These are phyloP conservation scores for Glyphotaelius pellucidus DNA, from an alignment of 2,888 invertebrate genomes.

Conservation along the genomic window DNA sequence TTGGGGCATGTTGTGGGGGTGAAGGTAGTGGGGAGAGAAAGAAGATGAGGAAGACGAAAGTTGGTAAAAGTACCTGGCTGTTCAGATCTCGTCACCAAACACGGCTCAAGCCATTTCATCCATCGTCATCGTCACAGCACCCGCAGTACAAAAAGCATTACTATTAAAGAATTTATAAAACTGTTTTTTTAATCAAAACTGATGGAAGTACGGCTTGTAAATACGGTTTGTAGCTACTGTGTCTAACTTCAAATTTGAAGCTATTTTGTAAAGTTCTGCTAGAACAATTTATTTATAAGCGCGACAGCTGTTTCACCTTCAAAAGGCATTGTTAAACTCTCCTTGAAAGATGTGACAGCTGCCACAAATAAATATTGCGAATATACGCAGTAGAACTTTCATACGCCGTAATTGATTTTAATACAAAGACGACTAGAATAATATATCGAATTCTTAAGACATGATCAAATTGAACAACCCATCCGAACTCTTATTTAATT, in stretches of 20 bases:
- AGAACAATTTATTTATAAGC: not conserved
- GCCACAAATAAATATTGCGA: not conserved
- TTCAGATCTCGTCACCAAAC: too few relatives aligned
- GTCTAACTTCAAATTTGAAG: not conserved
- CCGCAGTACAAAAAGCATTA: too few relatives aligned
- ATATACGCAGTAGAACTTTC: not conserved
- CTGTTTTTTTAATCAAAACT: too few relatives aligned
- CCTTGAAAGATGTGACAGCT: not conserved
- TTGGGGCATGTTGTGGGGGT: too few relatives aligned
- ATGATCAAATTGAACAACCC: not conserved
- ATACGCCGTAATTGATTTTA: not conserved
- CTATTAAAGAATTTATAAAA: too few relatives aligned
- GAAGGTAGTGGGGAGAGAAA: too few relatives aligned
- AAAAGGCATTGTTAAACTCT: not conserved
- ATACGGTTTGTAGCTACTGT: too few relatives aligned
- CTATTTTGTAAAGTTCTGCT: not conserved
- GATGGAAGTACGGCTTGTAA: too few relatives aligned
- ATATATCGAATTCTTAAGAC: not conserved
- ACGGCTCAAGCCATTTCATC: too few relatives aligned
- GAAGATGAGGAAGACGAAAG: too few relatives aligned
- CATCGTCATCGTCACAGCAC: too few relatives aligned
- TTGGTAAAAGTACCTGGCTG: too few relatives aligned
- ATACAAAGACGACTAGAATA: not conserved
- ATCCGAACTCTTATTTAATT: not conserved
- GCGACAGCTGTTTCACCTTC: not conserved